Base-by-base conservation (phyloP, 2,113 vertebrate genomes). In the Aramus guarauna region DNA sequence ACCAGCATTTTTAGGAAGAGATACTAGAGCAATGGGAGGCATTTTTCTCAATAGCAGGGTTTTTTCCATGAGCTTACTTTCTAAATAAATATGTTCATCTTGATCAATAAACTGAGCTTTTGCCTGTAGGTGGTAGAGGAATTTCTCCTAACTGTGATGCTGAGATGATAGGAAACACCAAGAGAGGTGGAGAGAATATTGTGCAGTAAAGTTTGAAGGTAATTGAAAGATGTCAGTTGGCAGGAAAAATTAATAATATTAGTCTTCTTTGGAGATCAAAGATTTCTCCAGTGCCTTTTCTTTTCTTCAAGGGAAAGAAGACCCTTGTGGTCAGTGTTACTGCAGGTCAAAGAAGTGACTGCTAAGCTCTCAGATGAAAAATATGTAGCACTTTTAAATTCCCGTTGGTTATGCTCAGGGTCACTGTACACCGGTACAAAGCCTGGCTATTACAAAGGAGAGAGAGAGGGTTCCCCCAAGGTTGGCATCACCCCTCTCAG, bases 121-220 rank as follows among this genome's bases (percentile, higher is more conserved):
- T 66, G 74, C 75, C 90, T 45, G 62, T 10, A 39, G 63, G 59
- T 3, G 0, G 17, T 1, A 17, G 29, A 66, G 39, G 82, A 66
- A 39, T 55, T 68, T 83, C 58, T 87, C 12, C 53, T 23, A 2
- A 43, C 20, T 1, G 0, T 0, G 3, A 6, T 5, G 9, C 56
- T 34, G 60, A 37, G 63, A 32, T 55, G 37, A 32, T 21, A 45
- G 58, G 52, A 81, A 82, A 52, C 1, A 3, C 48, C 53, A 36
- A 48, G 39, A 87, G 58, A 53, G 30, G 20, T 39, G 56, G 26
- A 43, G 63, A 72, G 27, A 76, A 20, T 34, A 27, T 18, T 74
- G 63, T 17, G 84, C 68, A 60, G 67, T 37, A 68, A 53, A 91
- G 53, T 59, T 3, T 64, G 69, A 32, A 68, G 63, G 45, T 64